These are phyloP conservation scores for Acanthiza pusilla DNA, from an alignment of 2,797 vertebrate species.

Conservation along the genomic window DNA sequence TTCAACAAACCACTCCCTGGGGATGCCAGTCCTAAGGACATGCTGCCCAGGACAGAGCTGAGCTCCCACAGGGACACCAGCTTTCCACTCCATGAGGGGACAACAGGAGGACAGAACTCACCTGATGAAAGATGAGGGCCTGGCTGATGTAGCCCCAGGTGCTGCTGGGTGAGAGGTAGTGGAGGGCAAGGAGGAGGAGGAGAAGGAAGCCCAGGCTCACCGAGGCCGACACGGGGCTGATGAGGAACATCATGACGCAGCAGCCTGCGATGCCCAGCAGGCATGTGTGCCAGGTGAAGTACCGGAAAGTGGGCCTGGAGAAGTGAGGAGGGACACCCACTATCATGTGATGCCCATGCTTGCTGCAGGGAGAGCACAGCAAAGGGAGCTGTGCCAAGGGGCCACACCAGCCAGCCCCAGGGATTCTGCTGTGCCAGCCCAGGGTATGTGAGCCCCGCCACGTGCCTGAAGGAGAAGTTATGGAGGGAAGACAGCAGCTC, in stretches of 20 bases:
- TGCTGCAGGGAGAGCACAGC: not conserved
- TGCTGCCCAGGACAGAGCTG: not conserved
- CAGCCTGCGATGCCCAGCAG: constrained; percentile 86
- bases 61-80: not conserved
- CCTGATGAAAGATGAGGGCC: constrained; percentile 94
- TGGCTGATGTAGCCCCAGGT: constrained; percentile 94
- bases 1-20: not conserved
- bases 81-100: not conserved
- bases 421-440: accelerated
- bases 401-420: not conserved
- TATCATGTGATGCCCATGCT: not conserved
- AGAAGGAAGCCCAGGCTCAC: constrained; percentile 89
- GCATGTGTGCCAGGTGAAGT: constrained; percentile 91
- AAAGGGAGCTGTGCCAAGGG: not conserved
- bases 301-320: constrained; percentile 85
- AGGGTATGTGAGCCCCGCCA: accelerated
- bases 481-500: not conserved
- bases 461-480: not conserved
- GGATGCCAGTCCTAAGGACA: not conserved
- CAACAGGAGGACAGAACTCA: constrained; percentile 30
- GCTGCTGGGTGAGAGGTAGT: constrained; percentile 89
- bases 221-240: constrained; percentile 87
- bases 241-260: constrained; percentile 88
- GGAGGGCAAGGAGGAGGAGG: constrained; percentile 85
- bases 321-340: not conserved